Evolutionary conservation across 1,140 invertebrate species (phyloP).

Genomic region (Sitodiplosis mosellana): DNA sequence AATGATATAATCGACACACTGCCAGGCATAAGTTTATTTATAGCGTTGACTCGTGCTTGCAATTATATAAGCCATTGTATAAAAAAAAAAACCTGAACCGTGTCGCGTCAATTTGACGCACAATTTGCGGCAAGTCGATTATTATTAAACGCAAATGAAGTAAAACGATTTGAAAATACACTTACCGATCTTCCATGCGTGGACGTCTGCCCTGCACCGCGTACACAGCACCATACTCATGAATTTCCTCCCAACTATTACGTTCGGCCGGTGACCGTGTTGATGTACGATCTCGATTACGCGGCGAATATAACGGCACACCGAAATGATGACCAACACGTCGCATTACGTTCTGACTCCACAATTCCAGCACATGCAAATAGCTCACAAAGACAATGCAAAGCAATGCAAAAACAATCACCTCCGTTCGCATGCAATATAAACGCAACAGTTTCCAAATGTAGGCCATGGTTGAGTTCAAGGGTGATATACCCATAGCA

Average conservation of each 20-base stretch:
- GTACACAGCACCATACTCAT: slow-evolving; percentile 58
- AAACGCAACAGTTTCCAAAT: slow-evolving; percentile 52
- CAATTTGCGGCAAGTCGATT: no score
- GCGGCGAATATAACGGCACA: slow-evolving; percentile 26
- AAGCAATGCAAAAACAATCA: slow-evolving; percentile 43
- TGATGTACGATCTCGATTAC: slow-evolving; percentile 28
- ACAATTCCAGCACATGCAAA: slow-evolving; percentile 57
- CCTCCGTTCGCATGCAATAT: slow-evolving; percentile 58
- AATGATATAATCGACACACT: no score
- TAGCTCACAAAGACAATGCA: slow-evolving; percentile 51
- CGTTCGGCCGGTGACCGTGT: slow-evolving; percentile 30
- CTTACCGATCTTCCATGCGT: slow-evolving; percentile 75
- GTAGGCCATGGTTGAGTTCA: slow-evolving; percentile 39
- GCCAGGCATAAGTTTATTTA: no score
- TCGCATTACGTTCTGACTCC: slow-evolving; percentile 53
- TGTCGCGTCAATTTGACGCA: no score
- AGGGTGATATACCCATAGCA: slow-evolving; percentile 44
- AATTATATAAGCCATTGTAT: no score
- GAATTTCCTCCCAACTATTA: slow-evolving; percentile 57
- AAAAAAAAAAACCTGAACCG: no score
- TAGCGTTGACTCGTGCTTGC: no score
- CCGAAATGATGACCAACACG: slow-evolving; percentile 49
- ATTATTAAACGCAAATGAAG: no score
- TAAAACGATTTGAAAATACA: slow-evolving; percentile 26
- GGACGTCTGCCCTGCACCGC: slow-evolving; percentile 74